A percentile compares a stretch with the other conserved stretches of the same genome.
phyloP scores from a whole-genome alignment of 2,888 invertebrate genomes.

The Timandra comae region DNA sequence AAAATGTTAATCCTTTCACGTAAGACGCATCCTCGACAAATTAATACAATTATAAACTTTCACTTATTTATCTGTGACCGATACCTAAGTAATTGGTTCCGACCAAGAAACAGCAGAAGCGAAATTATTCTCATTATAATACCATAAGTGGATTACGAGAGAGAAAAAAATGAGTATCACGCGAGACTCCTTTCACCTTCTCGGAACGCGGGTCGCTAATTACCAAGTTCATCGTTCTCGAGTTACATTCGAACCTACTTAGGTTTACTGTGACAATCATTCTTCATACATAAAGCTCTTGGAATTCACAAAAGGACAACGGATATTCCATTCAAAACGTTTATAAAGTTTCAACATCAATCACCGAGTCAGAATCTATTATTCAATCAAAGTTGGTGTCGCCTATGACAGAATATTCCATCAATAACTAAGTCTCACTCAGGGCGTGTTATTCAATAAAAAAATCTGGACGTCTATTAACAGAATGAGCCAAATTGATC shows the following conservation, averaged over 20 bases:
- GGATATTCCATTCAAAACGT: too few species aligned
- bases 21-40: slow-evolving; percentile 18
- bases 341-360: slow-evolving; percentile 1
- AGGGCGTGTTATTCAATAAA: not conserved
- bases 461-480: not conserved
- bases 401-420: too few species aligned
- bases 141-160: slow-evolving; percentile 39
- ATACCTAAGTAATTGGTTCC: slow-evolving; percentile 55
- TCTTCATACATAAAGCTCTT: slow-evolving; percentile 1
- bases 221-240: slow-evolving; percentile 49
- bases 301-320: too few species aligned
- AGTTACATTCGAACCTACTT: slow-evolving; percentile 34
- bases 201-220: slow-evolving; percentile 51
- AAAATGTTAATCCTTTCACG: slow-evolving; percentile 20
- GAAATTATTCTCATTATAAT: slow-evolving; percentile 59
- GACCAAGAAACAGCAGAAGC: slow-evolving; percentile 41
- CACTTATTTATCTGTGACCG: slow-evolving; percentile 48
- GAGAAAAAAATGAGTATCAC: slow-evolving; percentile 46
- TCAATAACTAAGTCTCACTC: too few species aligned
- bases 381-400: slow-evolving; percentile 6
- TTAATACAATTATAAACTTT: slow-evolving; percentile 53
- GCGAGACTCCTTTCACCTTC: slow-evolving; percentile 54
- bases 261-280: slow-evolving; percentile 17
- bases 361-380: slow-evolving; percentile 7
- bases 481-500: slow-evolving; percentile 8